Conservation (phyloP, 2,797 vertebrate genomes). For the Mormyrops attenuatus region DNA sequence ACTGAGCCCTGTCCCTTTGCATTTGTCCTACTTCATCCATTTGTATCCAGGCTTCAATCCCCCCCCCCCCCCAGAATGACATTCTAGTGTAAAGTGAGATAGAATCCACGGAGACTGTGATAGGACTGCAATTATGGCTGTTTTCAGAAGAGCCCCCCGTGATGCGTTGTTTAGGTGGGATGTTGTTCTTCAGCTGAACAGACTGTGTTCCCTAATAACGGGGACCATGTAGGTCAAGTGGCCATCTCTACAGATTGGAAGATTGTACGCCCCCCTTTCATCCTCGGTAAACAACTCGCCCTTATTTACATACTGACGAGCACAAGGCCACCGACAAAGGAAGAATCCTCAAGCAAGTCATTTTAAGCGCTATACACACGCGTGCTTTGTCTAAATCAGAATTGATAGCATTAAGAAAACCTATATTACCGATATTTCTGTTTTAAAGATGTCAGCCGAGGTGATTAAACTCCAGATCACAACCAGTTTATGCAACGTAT, state of each 20-base stretch:
- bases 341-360: not conserved
- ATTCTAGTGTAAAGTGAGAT: slow-evolving; percentile 2
- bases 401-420: not conserved
- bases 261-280: not conserved
- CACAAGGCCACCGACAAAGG: not conserved
- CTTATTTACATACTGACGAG: not conserved
- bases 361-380: not conserved
- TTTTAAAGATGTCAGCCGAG: not conserved
- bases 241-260: not conserved
- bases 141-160: not conserved
- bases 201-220: not conserved
- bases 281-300: not conserved
- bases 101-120: not conserved
- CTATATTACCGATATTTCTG: not conserved
- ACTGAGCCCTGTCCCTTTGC: not conserved
- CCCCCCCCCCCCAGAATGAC: not conserved
- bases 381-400: not conserved
- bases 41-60: not conserved
- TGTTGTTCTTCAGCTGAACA: not conserved
- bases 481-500: not conserved
- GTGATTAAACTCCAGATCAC: not conserved
- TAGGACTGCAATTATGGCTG: not conserved
- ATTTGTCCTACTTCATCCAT: not conserved
- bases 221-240: not conserved
- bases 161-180: not conserved